Percentiles rank a stretch among this genome's conserved stretches.
phyloP scores from a whole-genome alignment of 2,888 invertebrate genomes.

The Macrosiphum euphorbiae region DNA sequence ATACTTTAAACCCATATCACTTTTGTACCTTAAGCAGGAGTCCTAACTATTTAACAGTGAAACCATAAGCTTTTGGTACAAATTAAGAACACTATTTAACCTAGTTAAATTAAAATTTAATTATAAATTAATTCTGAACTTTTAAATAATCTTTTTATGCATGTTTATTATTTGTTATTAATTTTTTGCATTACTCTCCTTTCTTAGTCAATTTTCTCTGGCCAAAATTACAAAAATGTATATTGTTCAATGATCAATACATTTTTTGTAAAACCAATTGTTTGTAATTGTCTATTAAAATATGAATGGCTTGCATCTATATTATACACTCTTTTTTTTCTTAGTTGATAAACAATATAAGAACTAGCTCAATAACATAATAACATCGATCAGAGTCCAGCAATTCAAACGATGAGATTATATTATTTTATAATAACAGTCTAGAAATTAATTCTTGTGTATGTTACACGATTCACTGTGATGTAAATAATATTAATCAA shows the following conservation, averaged over 20 bases:
- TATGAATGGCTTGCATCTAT: background rate
- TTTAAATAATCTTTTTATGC: background rate
- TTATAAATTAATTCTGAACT: background rate
- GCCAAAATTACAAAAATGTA: background rate
- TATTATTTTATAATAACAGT: background rate
- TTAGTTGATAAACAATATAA: background rate
- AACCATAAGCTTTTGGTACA: background rate
- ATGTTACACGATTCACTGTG: background rate
- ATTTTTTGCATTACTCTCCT: background rate
- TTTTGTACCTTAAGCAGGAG: background rate
- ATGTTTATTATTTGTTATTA: background rate
- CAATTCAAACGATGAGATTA: background rate
- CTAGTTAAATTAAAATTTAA: background rate
- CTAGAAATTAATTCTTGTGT: background rate
- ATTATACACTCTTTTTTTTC: too few species aligned
- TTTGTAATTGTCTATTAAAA: background rate
- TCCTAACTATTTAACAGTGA: background rate
- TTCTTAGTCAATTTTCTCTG: too few species aligned
- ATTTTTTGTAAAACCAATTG: too few species aligned
- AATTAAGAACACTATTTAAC: background rate
- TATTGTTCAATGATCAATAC: background rate
- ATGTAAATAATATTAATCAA: background rate
- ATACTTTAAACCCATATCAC: slow-evolving; percentile 3
- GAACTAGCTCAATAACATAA: background rate
- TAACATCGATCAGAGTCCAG: background rate